Evolutionary conservation across 2,888 invertebrate genomes (phyloP), one percentile per base, ranked within the genome.

Genomic region (Nymphalis c-album): DNA sequence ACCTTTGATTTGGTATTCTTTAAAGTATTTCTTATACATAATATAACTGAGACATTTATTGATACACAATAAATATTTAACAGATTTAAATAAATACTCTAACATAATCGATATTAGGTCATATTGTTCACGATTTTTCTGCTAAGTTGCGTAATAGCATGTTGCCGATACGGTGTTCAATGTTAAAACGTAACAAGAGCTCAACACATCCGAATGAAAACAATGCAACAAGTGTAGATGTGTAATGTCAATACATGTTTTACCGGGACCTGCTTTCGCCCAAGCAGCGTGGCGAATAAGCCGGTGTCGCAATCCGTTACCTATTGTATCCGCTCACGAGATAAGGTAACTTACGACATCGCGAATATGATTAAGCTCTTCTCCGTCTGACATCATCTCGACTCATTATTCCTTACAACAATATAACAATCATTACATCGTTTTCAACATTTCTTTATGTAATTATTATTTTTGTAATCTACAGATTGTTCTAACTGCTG

Each of bases 361-460:
- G 76, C 82, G 88, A 86, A 90, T 91, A 90, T 90, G 87, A 91
- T 90, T 90, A 90, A 90, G 84, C 84, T 88, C 85, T 80, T 88
- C 82, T 80, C 79, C 45, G 60, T 82, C 82, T 87, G 87, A 86
- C 86, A 83, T 87, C 85, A 88, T 85, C 74, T 77, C 71, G 75
- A 80, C 80, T 80, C 73, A 69, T 73, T 71, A 71, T 64, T 63
- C 51, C 20, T 58, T 65, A 50, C 61, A 63, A 66, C 57, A 63
- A 60, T 63, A 53, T 51, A 50, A 57, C 50, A 62, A 64, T 67
- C 46, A 40, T 40, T 67, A 40, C 35, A 58, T 68, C 55, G 60
- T 60, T 53, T 62, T 47, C 50, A 18, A 45, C 26, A 22, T 46
- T 22, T 46, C 22, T 57, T 35, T 22, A 53, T 53, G 53, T 10